Base-by-base conservation (phyloP, 2,797 vertebrate species). In the Xenopus petersii region DNA sequence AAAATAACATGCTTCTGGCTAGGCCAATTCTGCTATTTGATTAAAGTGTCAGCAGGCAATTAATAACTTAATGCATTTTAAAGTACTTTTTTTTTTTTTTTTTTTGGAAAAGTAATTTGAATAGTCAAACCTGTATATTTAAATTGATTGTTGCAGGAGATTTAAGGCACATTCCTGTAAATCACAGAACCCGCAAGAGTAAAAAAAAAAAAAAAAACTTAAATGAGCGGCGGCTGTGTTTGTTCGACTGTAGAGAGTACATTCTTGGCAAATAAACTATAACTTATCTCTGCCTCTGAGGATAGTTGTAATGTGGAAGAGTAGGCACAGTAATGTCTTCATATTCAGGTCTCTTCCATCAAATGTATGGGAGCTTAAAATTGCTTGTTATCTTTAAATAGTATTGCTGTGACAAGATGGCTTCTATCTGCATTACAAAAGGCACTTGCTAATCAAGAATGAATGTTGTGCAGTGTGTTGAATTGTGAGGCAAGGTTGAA, bases 11-110 rank as follows among this genome's bases (percentile, higher is more conserved):
- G 87, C 87, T 87, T 89, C 87, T 90, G 87, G 89, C 89, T 89
- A 90, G 92, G 91, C 91, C 91, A 92, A 92, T 93, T 92, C 92
- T 89, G 89, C 88, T 87, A 36, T 91, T 91, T 92, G 90, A 92
- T 93, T 92, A 92, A 91, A 91, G 89, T 89, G 88, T 89, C 91
- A 91, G 90, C 91, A 91, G 91, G 90, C 91, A 92, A 93, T 92
- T 93, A 92, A 92, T 93, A 92, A 91, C 90, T 91, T 92, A 93
- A 93, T 93, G 91, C 91, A 93, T 92, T 93, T 93, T 92, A 93
- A 93, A 93, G 91, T 89, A 92, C 91, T 90, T 92, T 42, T 92
- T 90, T 88, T 26, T 90, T 92, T 36, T 92, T 90, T 88, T 90
- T 92, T 42, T 92, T 90, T 88, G 88, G 88, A 86, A 90, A 91